These are phyloP conservation scores for Catostomus latipinnis DNA, from an alignment of 2,797 vertebrate genomes.

Conservation along the genomic window DNA sequence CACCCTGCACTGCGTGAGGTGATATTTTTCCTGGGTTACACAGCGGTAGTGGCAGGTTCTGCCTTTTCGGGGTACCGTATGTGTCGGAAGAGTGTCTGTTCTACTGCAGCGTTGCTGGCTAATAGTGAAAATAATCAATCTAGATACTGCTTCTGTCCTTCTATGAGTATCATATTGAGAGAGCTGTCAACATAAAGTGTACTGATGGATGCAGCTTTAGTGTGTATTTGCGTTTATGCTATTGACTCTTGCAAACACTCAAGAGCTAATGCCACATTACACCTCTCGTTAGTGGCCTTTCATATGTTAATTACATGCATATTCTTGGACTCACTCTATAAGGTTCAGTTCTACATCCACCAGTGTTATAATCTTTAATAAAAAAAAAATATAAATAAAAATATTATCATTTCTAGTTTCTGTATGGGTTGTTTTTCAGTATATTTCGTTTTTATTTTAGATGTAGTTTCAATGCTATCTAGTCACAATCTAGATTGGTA, in stretches of 20 bases:
- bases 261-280: constrained; percentile 32
- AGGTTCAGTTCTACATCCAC: not conserved
- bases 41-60: constrained; percentile 56
- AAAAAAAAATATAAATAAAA: too few species aligned
- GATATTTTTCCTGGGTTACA: constrained; percentile 66
- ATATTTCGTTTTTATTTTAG: too few species aligned
- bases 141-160: constrained; percentile 69
- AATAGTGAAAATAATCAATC: constrained; percentile 71
- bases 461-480: too few species aligned
- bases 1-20: constrained; percentile 67
- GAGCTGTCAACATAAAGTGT: constrained; percentile 68
- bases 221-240: constrained; percentile 45
- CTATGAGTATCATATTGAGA: constrained; percentile 71
- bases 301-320: constrained; percentile 53
- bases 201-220: constrained; percentile 45
- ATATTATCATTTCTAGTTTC: too few species aligned
- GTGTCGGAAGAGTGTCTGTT: constrained; percentile 56
- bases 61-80: constrained; percentile 49
- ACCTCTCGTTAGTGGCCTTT: constrained; percentile 40
- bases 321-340: constrained; percentile 2
- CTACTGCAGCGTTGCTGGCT: constrained; percentile 57
- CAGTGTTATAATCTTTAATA: too few species aligned
- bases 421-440: too few species aligned
- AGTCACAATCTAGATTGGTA: too few species aligned
- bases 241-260: constrained; percentile 41